Percentiles rank a stretch among this genome's conserved stretches.
Evolutionary conservation across 2,797 vertebrate genomes (phyloP).

Genomic region (Ceyx erithaca): DNA sequence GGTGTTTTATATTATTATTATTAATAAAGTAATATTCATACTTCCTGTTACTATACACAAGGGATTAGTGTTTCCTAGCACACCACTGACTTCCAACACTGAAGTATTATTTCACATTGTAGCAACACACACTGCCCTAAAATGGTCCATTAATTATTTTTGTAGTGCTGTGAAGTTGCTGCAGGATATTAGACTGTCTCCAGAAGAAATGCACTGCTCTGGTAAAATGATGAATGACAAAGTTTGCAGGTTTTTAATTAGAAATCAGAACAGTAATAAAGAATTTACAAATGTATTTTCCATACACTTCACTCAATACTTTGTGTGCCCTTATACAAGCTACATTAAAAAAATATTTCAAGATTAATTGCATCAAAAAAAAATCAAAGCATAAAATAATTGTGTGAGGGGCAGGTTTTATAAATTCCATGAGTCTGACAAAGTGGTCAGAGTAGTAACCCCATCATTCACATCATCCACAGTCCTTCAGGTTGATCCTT

Average conservation of each 20-base stretch:
- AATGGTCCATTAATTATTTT: constrained; percentile 63
- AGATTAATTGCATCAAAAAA: not conserved
- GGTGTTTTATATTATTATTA: constrained; percentile 59
- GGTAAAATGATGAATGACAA: constrained; percentile 36
- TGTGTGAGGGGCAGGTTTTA: not conserved
- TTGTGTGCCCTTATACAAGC: not conserved
- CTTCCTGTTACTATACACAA: constrained; percentile 55
- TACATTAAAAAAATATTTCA: not conserved
- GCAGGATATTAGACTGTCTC: constrained; percentile 65
- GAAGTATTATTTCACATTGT: constrained; percentile 60
- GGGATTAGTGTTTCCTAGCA: constrained; percentile 66
- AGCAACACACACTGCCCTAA: constrained; percentile 40
- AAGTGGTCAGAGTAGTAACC: constrained; percentile 11
- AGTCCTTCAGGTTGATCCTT: constrained; percentile 16
- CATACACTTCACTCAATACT: not conserved
- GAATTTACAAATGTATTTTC: not conserved
- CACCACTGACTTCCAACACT: constrained; percentile 49
- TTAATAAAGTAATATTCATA: constrained; percentile 70
- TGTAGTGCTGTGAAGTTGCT: constrained; percentile 25
- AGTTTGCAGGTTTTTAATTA: constrained; percentile 53
- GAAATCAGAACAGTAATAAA: constrained; percentile 13
- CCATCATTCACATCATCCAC: constrained; percentile 5
- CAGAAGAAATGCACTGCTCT: not conserved
- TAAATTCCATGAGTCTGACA: not conserved
- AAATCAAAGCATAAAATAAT: not conserved